phyloP scores from a whole-genome alignment of 2,113 vertebrate species.

The Notothenia coriiceps region DNA sequence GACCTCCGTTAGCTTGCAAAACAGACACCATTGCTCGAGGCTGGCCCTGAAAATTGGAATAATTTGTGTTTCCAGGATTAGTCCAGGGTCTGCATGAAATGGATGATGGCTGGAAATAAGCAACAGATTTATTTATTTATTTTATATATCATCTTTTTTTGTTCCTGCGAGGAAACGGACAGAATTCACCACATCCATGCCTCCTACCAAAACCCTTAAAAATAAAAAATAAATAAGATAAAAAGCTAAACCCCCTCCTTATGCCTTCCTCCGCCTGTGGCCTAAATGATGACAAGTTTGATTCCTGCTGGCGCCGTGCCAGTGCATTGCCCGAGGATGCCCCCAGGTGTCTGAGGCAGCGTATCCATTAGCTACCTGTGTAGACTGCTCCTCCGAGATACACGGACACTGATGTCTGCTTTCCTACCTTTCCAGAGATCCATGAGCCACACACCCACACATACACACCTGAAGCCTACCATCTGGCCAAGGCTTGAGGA shows the following conservation, averaged over 20 bases:
- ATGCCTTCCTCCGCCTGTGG: constrained; percentile 63
- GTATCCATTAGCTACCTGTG: constrained; percentile 79
- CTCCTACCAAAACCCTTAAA: background rate
- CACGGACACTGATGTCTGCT: constrained; percentile 61
- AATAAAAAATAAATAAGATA: constrained; percentile 13
- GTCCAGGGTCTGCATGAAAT: constrained; percentile 39
- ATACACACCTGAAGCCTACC: constrained; percentile 66
- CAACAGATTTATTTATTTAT: constrained; percentile 28
- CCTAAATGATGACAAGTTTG: constrained; percentile 73
- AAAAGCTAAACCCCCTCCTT: constrained; percentile 56
- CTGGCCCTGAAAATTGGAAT: constrained; percentile 67
- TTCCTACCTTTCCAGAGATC: constrained; percentile 57
- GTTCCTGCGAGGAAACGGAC: constrained; percentile 21
- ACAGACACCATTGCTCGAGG: constrained; percentile 63
- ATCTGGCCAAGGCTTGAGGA: constrained; percentile 68
- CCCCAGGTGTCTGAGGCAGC: constrained; percentile 70
- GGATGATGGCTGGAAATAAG: constrained; percentile 42
- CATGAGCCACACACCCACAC: constrained; percentile 27
- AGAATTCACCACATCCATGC: background rate
- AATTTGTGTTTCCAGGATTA: constrained; percentile 62
- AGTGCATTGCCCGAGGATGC: constrained; percentile 75
- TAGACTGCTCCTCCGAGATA: constrained; percentile 65
- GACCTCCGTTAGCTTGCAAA: constrained; percentile 60
- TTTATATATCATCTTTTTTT: constrained; percentile 28
- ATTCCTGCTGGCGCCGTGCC: constrained; percentile 74